These are phyloP conservation scores for Lota lota DNA, from an alignment of 2,113 vertebrate genomes.

Conservation along the genomic window DNA sequence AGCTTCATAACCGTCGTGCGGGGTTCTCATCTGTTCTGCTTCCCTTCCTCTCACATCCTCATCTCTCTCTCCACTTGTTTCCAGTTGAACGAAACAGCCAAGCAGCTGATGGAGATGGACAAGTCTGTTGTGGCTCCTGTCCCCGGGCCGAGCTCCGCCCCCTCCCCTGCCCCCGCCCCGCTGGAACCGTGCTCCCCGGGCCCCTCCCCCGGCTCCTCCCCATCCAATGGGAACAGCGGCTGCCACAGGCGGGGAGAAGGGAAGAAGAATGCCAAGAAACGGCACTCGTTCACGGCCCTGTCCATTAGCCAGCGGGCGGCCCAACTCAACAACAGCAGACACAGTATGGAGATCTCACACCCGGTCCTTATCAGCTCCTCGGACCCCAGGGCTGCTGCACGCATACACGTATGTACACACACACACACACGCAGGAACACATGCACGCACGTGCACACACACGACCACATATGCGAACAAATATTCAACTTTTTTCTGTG, in stretches of 20 bases:
- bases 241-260: slow-evolving; percentile 83
- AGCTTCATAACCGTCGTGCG: background rate
- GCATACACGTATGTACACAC: slow-evolving; percentile 83
- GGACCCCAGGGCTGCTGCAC: slow-evolving; percentile 87
- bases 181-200: slow-evolving; percentile 71
- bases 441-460: background rate
- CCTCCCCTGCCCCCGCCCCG: slow-evolving; percentile 51
- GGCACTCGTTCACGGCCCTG: slow-evolving; percentile 93
- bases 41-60: slow-evolving; percentile 6
- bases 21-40: background rate
- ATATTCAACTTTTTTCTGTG: background rate
- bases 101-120: slow-evolving; percentile 96
- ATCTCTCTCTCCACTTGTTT: background rate
- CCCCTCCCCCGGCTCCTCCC: slow-evolving; percentile 58
- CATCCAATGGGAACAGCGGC: slow-evolving; percentile 70
- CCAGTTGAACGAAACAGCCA: slow-evolving; percentile 94
- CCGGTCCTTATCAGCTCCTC: slow-evolving; percentile 97
- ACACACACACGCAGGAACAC: background rate
- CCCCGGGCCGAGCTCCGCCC: slow-evolving; percentile 69
- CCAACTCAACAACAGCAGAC: slow-evolving; percentile 91
- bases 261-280: slow-evolving; percentile 97
- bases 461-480: background rate
- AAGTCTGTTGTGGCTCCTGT: slow-evolving; percentile 74
- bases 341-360: slow-evolving; percentile 98
- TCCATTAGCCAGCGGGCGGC: slow-evolving; percentile 92